phyloP scores from a whole-genome alignment of 2,113 vertebrate genomes.

The Xenopus tropicalis region DNA sequence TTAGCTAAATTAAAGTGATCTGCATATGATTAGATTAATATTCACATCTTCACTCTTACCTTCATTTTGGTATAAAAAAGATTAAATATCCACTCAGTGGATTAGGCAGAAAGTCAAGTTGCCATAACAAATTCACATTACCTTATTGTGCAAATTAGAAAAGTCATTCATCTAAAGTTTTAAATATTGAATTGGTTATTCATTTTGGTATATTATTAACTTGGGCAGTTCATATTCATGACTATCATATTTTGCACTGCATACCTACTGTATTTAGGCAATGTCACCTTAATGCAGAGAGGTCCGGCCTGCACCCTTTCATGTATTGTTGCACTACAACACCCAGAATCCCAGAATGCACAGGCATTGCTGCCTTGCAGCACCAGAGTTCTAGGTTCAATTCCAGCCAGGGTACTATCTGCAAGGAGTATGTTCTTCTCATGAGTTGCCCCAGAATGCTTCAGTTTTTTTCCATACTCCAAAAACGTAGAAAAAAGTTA shows the following conservation, averaged over 20 bases:
- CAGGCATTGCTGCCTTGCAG: too few species aligned
- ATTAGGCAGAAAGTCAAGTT: constrained; percentile 87
- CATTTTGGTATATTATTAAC: constrained; percentile 57
- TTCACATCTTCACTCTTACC: constrained; percentile 88
- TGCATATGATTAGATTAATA: constrained; percentile 86
- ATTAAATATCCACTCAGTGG: constrained; percentile 90
- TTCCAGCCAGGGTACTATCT: too few species aligned
- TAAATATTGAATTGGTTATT: constrained; percentile 68
- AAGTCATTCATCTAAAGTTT: constrained; percentile 81
- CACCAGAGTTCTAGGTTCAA: too few species aligned
- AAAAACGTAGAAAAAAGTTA: too few species aligned
- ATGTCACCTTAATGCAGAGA: constrained; percentile 5
- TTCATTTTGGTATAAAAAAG: constrained; percentile 91
- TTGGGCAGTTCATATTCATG: constrained; percentile 56
- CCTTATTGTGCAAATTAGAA: constrained; percentile 86
- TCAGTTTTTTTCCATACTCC: too few species aligned
- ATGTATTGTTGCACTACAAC: too few species aligned
- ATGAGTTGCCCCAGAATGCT: too few species aligned
- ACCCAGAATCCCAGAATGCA: not conserved
- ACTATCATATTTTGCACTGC: constrained; percentile 41
- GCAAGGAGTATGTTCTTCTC: too few species aligned
- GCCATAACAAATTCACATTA: constrained; percentile 78
- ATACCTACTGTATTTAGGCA: constrained; percentile 18
- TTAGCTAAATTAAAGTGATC: constrained; percentile 82
- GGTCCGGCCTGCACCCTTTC: not conserved